These are phyloP conservation scores for Ligdia adustata DNA, from an alignment of 2,888 invertebrate species.

Conservation along the genomic window DNA sequence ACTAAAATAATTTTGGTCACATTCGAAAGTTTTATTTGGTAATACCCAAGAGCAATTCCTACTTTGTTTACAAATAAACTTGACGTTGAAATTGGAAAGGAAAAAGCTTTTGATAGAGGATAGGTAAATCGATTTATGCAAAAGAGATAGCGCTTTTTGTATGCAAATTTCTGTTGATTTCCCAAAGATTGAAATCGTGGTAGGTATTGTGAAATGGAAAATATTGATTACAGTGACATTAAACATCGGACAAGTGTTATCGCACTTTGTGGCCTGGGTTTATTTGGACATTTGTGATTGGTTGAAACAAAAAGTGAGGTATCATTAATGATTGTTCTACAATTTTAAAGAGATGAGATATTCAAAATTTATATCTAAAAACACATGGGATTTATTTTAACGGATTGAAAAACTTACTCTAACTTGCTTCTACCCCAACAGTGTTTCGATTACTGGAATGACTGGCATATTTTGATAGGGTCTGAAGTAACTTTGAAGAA, in stretches of 20 bases:
- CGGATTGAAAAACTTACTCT: too few species aligned
- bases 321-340: too few species aligned
- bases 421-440: too few species aligned
- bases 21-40: constrained; percentile 76
- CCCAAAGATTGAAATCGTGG: constrained; percentile 78
- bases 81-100: constrained; percentile 77
- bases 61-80: constrained; percentile 82
- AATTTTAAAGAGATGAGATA: too few species aligned
- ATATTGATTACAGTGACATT: constrained; percentile 67
- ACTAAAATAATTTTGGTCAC: constrained; percentile 64
- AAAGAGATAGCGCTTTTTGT: constrained; percentile 82
- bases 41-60: constrained; percentile 78
- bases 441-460: too few species aligned
- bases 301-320: too few species aligned
- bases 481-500: too few species aligned
- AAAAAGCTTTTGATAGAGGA: constrained; percentile 80
- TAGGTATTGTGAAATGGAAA: constrained; percentile 72
- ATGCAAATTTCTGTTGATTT: constrained; percentile 82
- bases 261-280: constrained; percentile 43
- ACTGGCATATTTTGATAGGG: too few species aligned
- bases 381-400: too few species aligned
- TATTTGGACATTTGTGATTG: too few species aligned
- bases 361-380: too few species aligned
- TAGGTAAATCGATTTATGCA: constrained; percentile 83
- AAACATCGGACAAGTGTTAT: constrained; percentile 48